Conservation (phyloP, 2,113 vertebrate species). For the Chaetorhynchus papuensis region DNA sequence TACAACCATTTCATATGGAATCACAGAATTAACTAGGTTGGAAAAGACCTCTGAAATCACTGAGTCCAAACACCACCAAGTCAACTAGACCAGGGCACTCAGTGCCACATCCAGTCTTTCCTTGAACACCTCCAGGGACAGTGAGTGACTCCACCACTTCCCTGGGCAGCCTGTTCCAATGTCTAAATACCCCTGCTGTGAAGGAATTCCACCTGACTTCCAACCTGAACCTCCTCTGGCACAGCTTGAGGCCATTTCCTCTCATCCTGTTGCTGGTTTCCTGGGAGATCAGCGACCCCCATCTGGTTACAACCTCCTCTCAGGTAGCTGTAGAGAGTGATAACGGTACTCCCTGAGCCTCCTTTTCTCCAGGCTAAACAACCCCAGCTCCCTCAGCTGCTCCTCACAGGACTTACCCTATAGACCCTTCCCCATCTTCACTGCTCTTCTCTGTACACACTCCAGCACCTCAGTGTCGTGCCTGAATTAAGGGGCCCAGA, state of each 20-base stretch:
- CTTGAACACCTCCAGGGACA: not conserved
- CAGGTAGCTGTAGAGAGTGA: not conserved
- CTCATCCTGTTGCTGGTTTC: not conserved
- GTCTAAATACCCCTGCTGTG: not conserved
- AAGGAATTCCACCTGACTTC: not conserved
- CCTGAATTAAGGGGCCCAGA: not conserved
- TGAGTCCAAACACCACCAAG: not conserved
- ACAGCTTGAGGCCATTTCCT: not conserved
- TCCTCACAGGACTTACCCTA: not conserved
- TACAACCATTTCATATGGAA: not conserved
- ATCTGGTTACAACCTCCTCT: not conserved
- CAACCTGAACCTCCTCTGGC: not conserved
- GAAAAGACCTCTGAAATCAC: not conserved
- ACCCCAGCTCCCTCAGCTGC: not conserved
- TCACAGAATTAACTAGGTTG: not conserved
- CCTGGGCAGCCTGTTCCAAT: not conserved
- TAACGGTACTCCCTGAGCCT: accelerated
- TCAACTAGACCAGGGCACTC: not conserved
- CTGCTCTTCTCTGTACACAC: not conserved
- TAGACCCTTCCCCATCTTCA: not conserved
- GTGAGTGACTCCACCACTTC: not conserved
- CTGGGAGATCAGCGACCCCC: not conserved
- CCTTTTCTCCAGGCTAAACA: not conserved
- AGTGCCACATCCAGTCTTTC: not conserved
- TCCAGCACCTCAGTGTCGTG: too few species aligned